Percentiles rank a stretch among this genome's conserved stretches.
Conservation (phyloP, 2,113 vertebrate genomes). For the Helogale parvula region DNA sequence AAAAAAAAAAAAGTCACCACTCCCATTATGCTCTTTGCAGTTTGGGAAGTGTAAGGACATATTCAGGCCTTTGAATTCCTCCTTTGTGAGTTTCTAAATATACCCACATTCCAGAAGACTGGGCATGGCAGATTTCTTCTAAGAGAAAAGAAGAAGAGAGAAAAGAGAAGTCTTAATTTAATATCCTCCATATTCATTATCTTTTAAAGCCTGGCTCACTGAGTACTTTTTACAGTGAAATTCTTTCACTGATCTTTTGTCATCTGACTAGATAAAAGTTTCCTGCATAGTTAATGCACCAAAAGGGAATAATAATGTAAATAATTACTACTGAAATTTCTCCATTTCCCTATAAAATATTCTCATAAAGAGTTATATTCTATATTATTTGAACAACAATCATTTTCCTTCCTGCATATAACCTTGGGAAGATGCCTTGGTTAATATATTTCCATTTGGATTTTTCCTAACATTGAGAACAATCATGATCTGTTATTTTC, state of each 20-base stretch:
- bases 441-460: neutral
- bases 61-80: neutral
- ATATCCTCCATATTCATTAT: neutral
- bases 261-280: neutral
- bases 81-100: neutral
- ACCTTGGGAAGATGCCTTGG: neutral
- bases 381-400: neutral
- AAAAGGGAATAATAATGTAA: neutral
- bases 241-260: neutral
- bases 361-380: neutral
- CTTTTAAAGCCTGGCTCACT: neutral
- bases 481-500: slow-evolving; percentile 13
- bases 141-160: neutral
- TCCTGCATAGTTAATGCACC: neutral
- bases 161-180: neutral
- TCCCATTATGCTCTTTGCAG: neutral
- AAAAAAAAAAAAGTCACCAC: neutral
- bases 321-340: neutral
- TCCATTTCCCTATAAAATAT: neutral
- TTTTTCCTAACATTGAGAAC: neutral
- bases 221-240: neutral
- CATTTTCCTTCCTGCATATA: neutral
- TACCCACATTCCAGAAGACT: neutral
- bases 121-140: neutral
- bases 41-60: neutral